Conservation (phyloP, 2,797 vertebrate species). For the Schizothorax lantsangensis region DNA sequence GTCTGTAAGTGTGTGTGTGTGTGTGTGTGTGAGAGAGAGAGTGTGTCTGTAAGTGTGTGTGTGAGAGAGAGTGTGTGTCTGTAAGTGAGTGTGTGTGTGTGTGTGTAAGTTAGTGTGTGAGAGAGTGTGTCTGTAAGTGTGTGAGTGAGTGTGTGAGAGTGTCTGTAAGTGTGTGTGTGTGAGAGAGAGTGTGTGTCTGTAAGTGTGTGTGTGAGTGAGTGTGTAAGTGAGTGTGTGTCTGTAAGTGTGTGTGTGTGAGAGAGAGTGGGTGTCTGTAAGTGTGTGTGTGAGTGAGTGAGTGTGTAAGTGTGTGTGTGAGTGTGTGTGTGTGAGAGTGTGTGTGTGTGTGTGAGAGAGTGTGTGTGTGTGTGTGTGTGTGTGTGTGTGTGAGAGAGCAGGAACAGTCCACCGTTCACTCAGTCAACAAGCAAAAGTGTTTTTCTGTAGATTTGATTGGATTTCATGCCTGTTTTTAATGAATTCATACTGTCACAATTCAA, state of each 20-base stretch:
- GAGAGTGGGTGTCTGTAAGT: conserved; percentile 54
- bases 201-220: conserved; percentile 47
- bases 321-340: conserved; percentile 44
- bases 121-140: neutral
- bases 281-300: conserved; percentile 30
- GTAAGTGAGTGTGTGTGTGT: conserved; percentile 25
- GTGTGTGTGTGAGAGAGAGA: conserved; percentile 17
- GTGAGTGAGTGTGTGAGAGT: conserved; percentile 9
- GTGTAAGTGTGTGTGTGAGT: neutral
- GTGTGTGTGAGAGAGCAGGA: conserved; percentile 44
- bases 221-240: conserved; percentile 17
- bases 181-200: conserved; percentile 54
- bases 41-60: conserved; percentile 63
- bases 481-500: neutral
- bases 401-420: neutral
- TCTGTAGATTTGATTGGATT: neutral
- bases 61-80: conserved; percentile 47
- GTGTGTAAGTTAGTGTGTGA: neutral
- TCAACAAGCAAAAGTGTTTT: neutral
- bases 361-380: conserved; percentile 30
- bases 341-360: neutral
- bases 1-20: conserved; percentile 24
- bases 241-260: conserved; percentile 45
- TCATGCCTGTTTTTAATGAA: neutral
- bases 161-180: conserved; percentile 57